Percentiles rank a stretch among this genome's conserved stretches.
phyloP scores from a whole-genome alignment of 2,113 vertebrate genomes.

The Murina feae region DNA sequence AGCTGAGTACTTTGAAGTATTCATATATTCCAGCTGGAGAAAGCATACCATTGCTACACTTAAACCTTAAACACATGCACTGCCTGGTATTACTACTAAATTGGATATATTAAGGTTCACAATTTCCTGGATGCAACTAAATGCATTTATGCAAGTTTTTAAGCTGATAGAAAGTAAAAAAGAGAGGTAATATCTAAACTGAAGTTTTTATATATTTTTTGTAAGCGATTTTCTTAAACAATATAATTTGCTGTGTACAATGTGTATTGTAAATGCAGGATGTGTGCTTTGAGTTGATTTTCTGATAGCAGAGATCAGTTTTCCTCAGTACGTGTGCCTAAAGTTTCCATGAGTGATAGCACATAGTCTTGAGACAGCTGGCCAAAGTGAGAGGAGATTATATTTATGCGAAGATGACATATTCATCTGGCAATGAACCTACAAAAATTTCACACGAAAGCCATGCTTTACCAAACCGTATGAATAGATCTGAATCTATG shows the following conservation, averaged over 20 bases:
- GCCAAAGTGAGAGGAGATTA: neutral
- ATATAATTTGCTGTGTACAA: neutral
- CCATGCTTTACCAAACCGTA: neutral
- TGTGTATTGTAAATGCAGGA: neutral
- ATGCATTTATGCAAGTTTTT: neutral
- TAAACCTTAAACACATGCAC: constrained; percentile 50
- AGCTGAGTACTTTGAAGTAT: constrained; percentile 77
- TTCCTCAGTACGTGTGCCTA: neutral
- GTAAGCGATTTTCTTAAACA: neutral
- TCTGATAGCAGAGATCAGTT: neutral
- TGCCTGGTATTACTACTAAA: neutral
- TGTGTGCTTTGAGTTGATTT: constrained; percentile 6
- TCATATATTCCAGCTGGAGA: constrained; percentile 67
- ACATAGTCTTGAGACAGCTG: neutral
- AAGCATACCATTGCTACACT: neutral
- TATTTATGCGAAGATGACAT: neutral
- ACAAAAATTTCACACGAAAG: neutral
- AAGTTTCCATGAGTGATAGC: neutral
- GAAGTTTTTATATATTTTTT: neutral
- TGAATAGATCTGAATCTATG: neutral
- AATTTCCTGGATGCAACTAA: neutral
- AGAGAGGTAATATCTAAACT: neutral
- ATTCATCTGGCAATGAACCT: neutral
- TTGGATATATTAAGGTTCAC: neutral
- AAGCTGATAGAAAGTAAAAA: neutral